Evolutionary conservation across 37 sponge, comb jelly and placozoan species (phyloP).

Genomic region (Ianthella basta): DNA sequence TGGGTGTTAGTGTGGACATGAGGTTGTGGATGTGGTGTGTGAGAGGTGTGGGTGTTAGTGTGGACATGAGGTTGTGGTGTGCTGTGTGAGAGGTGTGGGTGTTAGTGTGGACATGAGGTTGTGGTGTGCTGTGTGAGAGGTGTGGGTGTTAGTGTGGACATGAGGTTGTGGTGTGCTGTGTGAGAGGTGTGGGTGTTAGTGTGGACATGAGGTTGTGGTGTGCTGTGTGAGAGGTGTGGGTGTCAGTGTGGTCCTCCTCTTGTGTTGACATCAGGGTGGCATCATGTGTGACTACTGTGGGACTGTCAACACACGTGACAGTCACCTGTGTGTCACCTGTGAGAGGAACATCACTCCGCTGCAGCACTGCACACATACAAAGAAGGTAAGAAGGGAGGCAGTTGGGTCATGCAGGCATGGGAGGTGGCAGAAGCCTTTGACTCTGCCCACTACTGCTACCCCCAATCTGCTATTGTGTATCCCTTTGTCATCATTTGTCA

Average conservation of each 20-base stretch:
- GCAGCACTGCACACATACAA: not conserved
- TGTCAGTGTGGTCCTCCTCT: constrained; percentile 37
- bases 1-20: too few species aligned
- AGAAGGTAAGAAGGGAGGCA: not conserved
- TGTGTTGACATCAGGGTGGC: constrained; percentile 47
- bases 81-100: too few species aligned
- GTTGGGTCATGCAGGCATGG: too few species aligned
- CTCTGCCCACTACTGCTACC: too few species aligned
- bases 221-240: constrained; percentile 66
- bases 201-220: not conserved
- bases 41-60: constrained; percentile 56
- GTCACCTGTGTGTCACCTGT: constrained; percentile 79
- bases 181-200: not conserved
- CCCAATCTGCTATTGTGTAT: too few species aligned
- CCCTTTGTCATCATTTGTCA: too few species aligned
- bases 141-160: constrained; percentile 35
- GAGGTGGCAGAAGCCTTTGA: too few species aligned
- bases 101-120: too few species aligned
- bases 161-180: not conserved
- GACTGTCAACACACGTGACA: constrained; percentile 51
- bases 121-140: constrained; percentile 48
- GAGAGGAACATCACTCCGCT: constrained; percentile 38
- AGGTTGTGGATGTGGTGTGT: constrained; percentile 20
- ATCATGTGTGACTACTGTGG: constrained; percentile 70
- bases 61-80: not conserved